A percentile compares a stretch with the other conserved stretches of the same genome.
These are phyloP conservation scores for Mesitornis unicolor DNA, from an alignment of 2,113 vertebrate genomes.

Conservation along the genomic window DNA sequence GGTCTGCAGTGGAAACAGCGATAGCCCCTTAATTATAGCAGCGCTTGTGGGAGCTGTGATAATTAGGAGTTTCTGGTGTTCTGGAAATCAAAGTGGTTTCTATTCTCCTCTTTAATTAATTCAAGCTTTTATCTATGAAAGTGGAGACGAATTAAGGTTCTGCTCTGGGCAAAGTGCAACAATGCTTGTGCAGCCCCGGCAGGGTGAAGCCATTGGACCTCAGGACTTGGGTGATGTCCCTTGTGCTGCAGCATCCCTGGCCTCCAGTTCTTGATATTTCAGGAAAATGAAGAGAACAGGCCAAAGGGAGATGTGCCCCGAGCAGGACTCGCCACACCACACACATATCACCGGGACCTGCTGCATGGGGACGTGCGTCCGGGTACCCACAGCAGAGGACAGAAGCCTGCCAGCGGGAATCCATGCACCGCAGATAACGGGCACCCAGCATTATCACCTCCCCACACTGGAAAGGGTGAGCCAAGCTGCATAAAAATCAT, in stretches of 20 bases:
- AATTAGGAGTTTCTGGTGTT: slow-evolving; percentile 50
- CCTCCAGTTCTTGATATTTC: fast-evolving
- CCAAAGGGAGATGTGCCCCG: background rate
- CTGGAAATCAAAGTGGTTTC: slow-evolving; percentile 59
- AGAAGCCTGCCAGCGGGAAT: background rate
- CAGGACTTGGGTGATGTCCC: background rate
- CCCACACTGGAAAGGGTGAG: background rate
- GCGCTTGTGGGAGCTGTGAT: slow-evolving; percentile 21
- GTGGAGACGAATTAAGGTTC: slow-evolving; percentile 24
- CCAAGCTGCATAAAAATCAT: background rate
- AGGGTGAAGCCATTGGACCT: background rate
- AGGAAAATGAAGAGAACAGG: background rate
- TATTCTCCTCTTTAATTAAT: slow-evolving; percentile 65
- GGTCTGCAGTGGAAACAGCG: background rate
- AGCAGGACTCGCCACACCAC: background rate
- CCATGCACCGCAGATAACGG: background rate
- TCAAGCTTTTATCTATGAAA: slow-evolving; percentile 54
- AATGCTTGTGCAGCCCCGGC: background rate
- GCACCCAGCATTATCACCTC: background rate
- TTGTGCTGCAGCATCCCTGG: background rate
- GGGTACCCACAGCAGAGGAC: background rate
- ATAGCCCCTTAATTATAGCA: slow-evolving; percentile 30
- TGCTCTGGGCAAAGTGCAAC: slow-evolving; percentile 5
- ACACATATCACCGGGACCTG: background rate
- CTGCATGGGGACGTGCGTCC: fast-evolving